These are phyloP conservation scores for Babyrousa celebensis DNA, from an alignment of 2,797 vertebrate genomes.

Conservation along the genomic window DNA sequence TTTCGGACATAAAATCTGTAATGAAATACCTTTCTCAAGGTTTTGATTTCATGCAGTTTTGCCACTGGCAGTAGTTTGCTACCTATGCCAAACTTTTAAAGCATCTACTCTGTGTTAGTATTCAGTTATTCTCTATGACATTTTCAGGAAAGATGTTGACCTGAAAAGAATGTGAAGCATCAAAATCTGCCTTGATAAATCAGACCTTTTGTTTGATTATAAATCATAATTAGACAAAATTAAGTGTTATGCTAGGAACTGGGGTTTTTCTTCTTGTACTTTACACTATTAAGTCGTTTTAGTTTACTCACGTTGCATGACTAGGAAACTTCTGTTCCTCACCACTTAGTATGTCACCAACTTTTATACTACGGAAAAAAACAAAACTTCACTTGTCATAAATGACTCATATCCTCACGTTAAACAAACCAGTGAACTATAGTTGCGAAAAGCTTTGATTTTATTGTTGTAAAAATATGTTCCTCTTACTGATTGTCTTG, in stretches of 20 bases:
- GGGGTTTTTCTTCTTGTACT: background rate
- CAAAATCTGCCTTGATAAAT: background rate
- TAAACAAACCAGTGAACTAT: constrained; percentile 16
- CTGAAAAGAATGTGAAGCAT: constrained; percentile 10
- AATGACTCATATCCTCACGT: constrained; percentile 82
- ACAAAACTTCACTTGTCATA: background rate
- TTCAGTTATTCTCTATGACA: background rate
- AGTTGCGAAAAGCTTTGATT: constrained; percentile 62
- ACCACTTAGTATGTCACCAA: constrained; percentile 11
- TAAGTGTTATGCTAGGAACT: background rate
- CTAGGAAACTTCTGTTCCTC: background rate
- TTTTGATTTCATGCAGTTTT: background rate
- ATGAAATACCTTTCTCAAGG: background rate
- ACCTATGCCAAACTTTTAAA: background rate
- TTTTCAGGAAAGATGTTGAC: constrained; percentile 24
- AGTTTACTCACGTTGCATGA: constrained; percentile 1
- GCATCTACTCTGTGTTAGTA: constrained; percentile 32
- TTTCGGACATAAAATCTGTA: background rate
- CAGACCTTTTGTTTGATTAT: background rate
- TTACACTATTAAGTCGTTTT: background rate
- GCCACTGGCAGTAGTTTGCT: background rate
- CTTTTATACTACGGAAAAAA: background rate
- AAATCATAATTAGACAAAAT: background rate
- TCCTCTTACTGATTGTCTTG: constrained; percentile 62
- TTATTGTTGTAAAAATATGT: constrained; percentile 58